Evolutionary conservation across 2,888 invertebrate species (phyloP), one percentile per base, ranked within the genome.

Genomic region (Podotricha telesiphe): DNA sequence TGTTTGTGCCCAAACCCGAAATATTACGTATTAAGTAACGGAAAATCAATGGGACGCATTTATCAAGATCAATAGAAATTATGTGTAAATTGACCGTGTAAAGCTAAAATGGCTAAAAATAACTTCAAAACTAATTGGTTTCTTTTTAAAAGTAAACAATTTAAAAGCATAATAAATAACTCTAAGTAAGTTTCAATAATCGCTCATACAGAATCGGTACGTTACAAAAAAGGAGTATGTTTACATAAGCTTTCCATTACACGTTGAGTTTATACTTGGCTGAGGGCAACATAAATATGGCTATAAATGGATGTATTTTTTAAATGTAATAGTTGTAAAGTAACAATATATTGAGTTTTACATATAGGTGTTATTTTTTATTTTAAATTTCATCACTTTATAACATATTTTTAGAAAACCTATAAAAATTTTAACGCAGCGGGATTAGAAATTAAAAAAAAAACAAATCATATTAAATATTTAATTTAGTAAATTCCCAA

Each of bases 211-310:
- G 51, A 59, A 65, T 67, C 50, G 47, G 63, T 50, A 45, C 61
- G 11, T 45, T 50, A 70, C 67, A 58, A 70, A 67, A 70, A 70
- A 67, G 62, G 67, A 68, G 61, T 62, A 56, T 62, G 50, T 67
- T 58, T 69, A 71, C 68, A 63, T 47, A 66, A 68, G 71, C 66
- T 50, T 69, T 73, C 63, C 71, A 62, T 70, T 65, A 67, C 64
- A 67, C 67, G 69, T 61, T 55, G 70, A 65, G 69, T 67, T 69
- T 67, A 58, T 62, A 51, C 56, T 62, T 67, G 56, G 72, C 45
- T 70, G 69, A 73, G 73, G 69, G 69, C 67, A 69, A 47, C 61
- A 61, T 69, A 73, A 71, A 73, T 61, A 73, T 71, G 59, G 59
- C 63, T 69, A 42, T 71, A 56, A 71, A 73, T 69, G 73, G 68